These are phyloP conservation scores for Clarias gariepinus DNA, from an alignment of 2,113 vertebrate species.

Conservation along the genomic window DNA sequence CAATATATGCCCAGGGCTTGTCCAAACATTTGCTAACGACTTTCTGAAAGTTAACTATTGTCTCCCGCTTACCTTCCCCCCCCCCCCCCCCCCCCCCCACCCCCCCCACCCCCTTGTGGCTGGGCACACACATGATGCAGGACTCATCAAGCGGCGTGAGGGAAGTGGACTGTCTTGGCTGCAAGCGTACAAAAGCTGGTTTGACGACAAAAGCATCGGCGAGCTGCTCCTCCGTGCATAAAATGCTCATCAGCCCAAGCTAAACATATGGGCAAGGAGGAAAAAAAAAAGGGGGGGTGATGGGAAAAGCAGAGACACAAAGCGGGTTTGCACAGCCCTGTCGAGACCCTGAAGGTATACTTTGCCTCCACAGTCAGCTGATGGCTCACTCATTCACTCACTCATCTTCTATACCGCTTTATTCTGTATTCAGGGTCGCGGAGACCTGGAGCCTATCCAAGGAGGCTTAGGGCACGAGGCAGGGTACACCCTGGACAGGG, in stretches of 20 bases:
- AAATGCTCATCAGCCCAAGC: conserved; percentile 72
- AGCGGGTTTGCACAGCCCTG: conserved; percentile 66
- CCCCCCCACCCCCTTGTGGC: neutral
- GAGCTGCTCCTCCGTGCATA: conserved; percentile 62
- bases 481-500: too few relatives aligned
- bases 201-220: neutral
- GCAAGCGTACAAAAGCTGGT: conserved; percentile 8
- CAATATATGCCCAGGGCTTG: conserved; percentile 55
- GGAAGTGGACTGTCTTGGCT: neutral
- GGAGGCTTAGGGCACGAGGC: too few relatives aligned
- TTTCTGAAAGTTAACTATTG: conserved; percentile 42
- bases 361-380: conserved; percentile 44
- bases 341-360: conserved; percentile 67
- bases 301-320: conserved; percentile 61
- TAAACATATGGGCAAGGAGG: conserved; percentile 67
- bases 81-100: too few relatives aligned
- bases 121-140: neutral
- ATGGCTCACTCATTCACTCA: too few relatives aligned
- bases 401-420: too few relatives aligned
- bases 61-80: conserved; percentile 9
- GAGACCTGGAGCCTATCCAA: too few relatives aligned
- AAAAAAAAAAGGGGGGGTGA: conserved; percentile 49
- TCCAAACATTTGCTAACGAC: conserved; percentile 46
- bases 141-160: neutral
- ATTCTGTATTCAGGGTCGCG: too few relatives aligned